phyloP scores from a whole-genome alignment of 2,113 vertebrate species.

The Ursus arctos region DNA sequence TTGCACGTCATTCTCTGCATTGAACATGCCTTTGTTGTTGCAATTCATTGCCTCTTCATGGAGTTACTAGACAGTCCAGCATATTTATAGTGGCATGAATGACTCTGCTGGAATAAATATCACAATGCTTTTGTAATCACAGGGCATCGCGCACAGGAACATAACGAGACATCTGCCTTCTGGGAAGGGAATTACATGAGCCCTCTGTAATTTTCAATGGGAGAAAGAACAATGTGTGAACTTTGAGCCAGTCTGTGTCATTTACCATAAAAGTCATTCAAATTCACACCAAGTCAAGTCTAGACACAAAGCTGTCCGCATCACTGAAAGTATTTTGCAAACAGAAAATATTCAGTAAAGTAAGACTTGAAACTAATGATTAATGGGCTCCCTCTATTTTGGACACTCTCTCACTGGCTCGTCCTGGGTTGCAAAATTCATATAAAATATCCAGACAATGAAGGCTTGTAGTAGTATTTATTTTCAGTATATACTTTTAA shows the following conservation, averaged over 20 bases:
- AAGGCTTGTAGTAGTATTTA: not conserved
- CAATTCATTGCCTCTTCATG: slow-evolving; percentile 2
- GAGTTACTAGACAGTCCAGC: not conserved
- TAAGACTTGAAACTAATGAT: slow-evolving; percentile 53
- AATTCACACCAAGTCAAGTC: slow-evolving; percentile 35
- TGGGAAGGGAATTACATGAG: slow-evolving; percentile 57
- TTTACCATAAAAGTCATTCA: not conserved
- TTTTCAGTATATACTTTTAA: not conserved
- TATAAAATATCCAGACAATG: not conserved
- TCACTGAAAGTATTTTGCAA: not conserved
- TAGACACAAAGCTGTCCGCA: not conserved
- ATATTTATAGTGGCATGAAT: slow-evolving; percentile 41
- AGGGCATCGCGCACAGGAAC: slow-evolving; percentile 53
- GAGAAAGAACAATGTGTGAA: slow-evolving; percentile 40
- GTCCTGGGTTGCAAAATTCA: not conserved
- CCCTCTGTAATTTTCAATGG: slow-evolving; percentile 58
- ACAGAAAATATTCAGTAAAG: not conserved
- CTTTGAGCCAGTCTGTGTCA: not conserved
- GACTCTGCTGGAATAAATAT: slow-evolving; percentile 33
- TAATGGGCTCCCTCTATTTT: not conserved
- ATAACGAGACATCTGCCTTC: not conserved
- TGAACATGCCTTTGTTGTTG: slow-evolving; percentile 10
- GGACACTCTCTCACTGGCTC: not conserved
- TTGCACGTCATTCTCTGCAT: slow-evolving; percentile 31
- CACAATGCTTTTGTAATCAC: not conserved